Base-by-base conservation (phyloP, 2,888 invertebrate species). In the Phanerotoma sp. region DNA sequence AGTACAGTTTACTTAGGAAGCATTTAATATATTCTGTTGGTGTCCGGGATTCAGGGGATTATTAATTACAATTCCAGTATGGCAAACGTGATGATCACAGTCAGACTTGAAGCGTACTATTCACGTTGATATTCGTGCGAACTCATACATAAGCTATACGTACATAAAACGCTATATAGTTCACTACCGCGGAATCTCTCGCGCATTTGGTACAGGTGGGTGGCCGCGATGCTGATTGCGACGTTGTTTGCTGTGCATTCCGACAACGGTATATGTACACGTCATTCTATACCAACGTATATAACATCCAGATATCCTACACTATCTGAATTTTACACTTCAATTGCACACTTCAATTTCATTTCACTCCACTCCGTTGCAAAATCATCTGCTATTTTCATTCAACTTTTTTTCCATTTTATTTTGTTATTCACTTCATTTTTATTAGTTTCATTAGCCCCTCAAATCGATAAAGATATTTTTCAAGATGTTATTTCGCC, bases 211-310 rank as follows among this genome's bases (percentile, higher is more conserved):
- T 55, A 62, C 63, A 60, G 60, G 47, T 58, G 42, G 42, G 41
- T 48, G 30, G 50, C 20, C 64, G 61, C 49, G 57, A 56, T 56
- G 60, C 66, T 70, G 70, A 70, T 70, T 68, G 69, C 69, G 55
- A 56, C 62, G 64, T 61, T 65, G 69, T 69, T 67, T 64, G 65
- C 40, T n/a, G 22, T 54, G 40, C 30, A 54, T 50, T 50, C 40
- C 44, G 30, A 20, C 32, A n/a, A 32, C 13, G n/a, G 38, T 35
- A 51, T 20, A 25, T 32, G 15, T 32, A 44, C 46, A 35, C 33
- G 49, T 41, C 41, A 49, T 51, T 18, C 21, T 20, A 46, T 32
- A 41, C 41, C 28, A 54, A 38, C 28, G 37, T 46, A 51, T 42
- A 21, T n/a, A n/a, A n/a, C n/a, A 47, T 49, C 33, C 21, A 50